Evolutionary conservation across 2,888 invertebrate species (phyloP).

Genomic region (Ceratothoa steindachneri): DNA sequence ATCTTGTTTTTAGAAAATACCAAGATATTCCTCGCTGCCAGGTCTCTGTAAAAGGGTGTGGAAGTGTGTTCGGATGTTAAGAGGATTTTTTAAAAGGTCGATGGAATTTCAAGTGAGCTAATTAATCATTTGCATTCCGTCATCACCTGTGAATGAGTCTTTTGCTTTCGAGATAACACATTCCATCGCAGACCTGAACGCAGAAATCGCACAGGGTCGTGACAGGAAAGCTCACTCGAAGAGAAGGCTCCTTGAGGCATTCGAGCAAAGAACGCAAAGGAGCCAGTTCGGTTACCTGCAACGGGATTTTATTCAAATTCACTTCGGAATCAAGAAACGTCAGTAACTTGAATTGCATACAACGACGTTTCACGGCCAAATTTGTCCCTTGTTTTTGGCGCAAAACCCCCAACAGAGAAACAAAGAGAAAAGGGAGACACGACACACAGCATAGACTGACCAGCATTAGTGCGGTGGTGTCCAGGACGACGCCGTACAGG

Average conservation of each 20-base stretch:
- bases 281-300: constrained; percentile 86
- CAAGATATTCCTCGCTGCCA: constrained; percentile 94
- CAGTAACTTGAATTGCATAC: no score
- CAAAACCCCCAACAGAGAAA: no score
- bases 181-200: constrained; percentile 92
- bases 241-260: constrained; percentile 87
- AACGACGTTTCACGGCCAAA: no score
- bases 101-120: no score
- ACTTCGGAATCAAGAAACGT: no score
- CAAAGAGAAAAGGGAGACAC: no score
- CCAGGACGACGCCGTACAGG: constrained; percentile 94
- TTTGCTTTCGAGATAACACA: constrained; percentile 94
- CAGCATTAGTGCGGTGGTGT: constrained; percentile 75
- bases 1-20: constrained; percentile 94
- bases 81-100: no score
- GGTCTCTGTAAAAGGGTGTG: constrained; percentile 65
- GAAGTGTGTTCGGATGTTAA: no score
- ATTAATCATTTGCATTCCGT: no score
- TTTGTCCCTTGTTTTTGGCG: no score
- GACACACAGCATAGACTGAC: no score
- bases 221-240: constrained; percentile 86
- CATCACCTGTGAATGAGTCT: constrained; percentile 83
- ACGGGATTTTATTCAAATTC: no score
- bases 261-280: constrained; percentile 89
- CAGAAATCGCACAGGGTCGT: constrained; percentile 90